Base-by-base conservation (phyloP, 1,140 invertebrate species). In the Zaprionus kolodkinae region DNA sequence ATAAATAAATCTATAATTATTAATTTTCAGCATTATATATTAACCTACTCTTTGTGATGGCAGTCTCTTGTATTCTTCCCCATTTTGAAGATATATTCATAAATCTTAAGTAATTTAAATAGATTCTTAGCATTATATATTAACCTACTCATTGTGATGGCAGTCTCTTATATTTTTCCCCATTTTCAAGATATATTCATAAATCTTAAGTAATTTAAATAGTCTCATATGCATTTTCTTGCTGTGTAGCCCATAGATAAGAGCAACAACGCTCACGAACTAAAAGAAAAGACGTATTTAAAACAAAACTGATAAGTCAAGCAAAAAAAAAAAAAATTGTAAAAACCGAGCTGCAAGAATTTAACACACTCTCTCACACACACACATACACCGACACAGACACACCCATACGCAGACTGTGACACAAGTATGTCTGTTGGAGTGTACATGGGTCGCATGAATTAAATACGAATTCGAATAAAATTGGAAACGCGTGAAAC, bases 251-350 rank as follows among this genome's bases (percentile, higher is more conserved):
- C n/a, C 43, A 76, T 75, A 67, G 81, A 83, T 83, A 83, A 83
- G 78, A 48, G 11, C 3, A 6, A 45, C 40, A 7, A 45, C 33
- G 48, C 48, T 75, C 67, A 82, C 67, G 66, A 68, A 56, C 76
- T 76, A 69, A 86, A 87, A 87, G 83, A 83, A 87, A 86, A 82
- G 72, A 87, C 83, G 83, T 87, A 87, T 88, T 86, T 79, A 87
- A 86, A 82, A 30, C 67, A 50, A 25, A 45, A 80, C 71, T 87
- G 84, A 87, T 87, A 87, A 87, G 79, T 59, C 54, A 78, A 40
- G 55, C 72, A 69, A 82, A 76, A 75, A 50, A 83, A 86, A 67
- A n/a, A n/a, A 65, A 30, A 45, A 76, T 33, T 60, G 76, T 66
- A 84, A 87, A 86, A 75, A 81, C 70, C 71, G 67, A 70, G 82